Evolutionary conservation across 2,888 invertebrate genomes (phyloP), one percentile per base, ranked within the genome.

Genomic region (Clitarchus hookeri): DNA sequence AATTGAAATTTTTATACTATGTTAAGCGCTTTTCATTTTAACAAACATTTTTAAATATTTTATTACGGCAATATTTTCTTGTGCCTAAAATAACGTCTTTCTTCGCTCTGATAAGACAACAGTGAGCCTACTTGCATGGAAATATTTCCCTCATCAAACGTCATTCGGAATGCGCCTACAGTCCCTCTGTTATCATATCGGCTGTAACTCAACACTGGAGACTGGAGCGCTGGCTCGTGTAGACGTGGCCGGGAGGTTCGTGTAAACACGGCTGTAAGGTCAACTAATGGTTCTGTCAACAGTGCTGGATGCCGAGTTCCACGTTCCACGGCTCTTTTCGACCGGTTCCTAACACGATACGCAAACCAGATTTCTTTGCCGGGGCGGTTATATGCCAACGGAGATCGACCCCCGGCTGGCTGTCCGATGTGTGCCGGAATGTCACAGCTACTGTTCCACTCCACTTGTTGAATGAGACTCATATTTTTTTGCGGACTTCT

Each of bases 271-370:
- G 65, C 65, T 65, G 65, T 23, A 23, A 65, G 65, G 65, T 65
- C 65, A 65, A 65, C 65, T 65, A 65, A 65, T 65, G 65, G 65
- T 65, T 65, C 65, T 8, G 65, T 65, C 65, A 65, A 65, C 65
- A 65, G 48, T 48, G 48, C 48, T 48, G 48, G 48, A 48, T 48
- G 65, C 65, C 65, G 65, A 16, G 65, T 48, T 48, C 48, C 48
- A 48, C 48, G 65, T 23, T 65, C 19, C 16, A 23, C 65, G 65
- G 19, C 65, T 65, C 65, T 65, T 65, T 65, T 65, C 65, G 65
- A 65, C 65, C 65, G 65, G 65, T 65, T 65, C 65, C 65, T 65
- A 65, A 65, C 19, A 23, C 65, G 65, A 23, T 65, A 23, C 65
- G 65, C 16, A 65, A 65, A 65, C 65, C 65, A 65, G 65, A 65